Percentiles rank a stretch among this genome's conserved stretches.
These are phyloP conservation scores for Pseudorhiza aurosa DNA, from an alignment of 30 jellyfish, hydroid and myxozoan genomes.

Conservation along the genomic window DNA sequence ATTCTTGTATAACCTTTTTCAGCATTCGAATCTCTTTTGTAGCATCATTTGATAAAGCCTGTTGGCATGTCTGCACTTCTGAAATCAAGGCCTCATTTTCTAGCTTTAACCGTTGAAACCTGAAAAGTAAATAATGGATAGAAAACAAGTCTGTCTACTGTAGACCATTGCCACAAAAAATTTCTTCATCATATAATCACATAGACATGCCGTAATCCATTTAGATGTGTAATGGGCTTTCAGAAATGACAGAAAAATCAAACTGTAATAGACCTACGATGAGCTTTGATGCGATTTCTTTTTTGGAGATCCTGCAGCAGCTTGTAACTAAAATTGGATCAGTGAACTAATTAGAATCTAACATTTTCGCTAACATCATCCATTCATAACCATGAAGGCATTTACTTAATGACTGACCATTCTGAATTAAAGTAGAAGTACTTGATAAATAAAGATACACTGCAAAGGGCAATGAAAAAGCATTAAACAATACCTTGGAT, in stretches of 20 bases:
- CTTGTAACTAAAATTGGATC: neutral
- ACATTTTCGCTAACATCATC: neutral
- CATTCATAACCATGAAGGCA: neutral
- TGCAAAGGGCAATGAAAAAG: neutral
- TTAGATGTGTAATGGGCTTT: too few species aligned
- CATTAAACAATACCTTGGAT: constrained; percentile 37
- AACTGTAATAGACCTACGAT: neutral
- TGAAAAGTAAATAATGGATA: too few species aligned
- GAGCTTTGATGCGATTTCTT: neutral
- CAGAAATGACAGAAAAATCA: too few species aligned
- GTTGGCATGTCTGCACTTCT: constrained; percentile 47
- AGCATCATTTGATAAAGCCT: constrained; percentile 37
- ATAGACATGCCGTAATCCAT: too few species aligned
- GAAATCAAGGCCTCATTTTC: constrained; percentile 55
- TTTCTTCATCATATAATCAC: too few species aligned
- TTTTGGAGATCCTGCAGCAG: neutral
- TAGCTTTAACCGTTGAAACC: constrained; percentile 29
- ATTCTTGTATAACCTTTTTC: constrained; percentile 78
- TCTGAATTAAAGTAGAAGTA: too few species aligned
- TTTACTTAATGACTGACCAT: too few species aligned
- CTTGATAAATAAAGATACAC: too few species aligned
- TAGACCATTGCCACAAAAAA: too few species aligned
- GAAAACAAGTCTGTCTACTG: too few species aligned
- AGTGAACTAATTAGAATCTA: neutral
- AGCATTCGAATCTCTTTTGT: constrained; percentile 80